Base-by-base conservation (phyloP, 2,797 vertebrate species). In the Chromis chromis region DNA sequence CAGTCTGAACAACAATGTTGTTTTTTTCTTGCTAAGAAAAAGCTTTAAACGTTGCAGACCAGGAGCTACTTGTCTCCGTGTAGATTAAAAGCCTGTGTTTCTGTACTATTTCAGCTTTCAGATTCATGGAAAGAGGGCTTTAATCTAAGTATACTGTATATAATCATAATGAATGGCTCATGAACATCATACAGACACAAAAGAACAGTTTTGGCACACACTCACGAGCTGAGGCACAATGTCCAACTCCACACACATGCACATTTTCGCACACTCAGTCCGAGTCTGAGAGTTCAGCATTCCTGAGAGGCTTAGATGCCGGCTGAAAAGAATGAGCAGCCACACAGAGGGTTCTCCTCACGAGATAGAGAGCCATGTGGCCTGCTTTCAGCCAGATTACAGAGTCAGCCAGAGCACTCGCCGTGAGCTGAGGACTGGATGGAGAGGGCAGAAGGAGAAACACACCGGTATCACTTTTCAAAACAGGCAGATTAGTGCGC, bases 311-410 rank as follows among this genome's bases (percentile, higher is more conserved):
- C 89, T 94, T 93, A 94, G 89, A 86, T 86, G 65, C 66, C 39
- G 78, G 80, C 79, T 89, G 84, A 90, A 90, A 91, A 89, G 91
- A 93, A 87, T 86, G 86, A 92, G 84, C 81, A 89, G 87, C 78
- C 76, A 81, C 88, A 91, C 85, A 90, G 85, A 88, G 90, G 82
- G 89, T 87, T 91, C 85, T 91, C 90, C 91, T 92, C 91, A 90
- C 78, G 76, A 91, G 90, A 92, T 82, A 69, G 61, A 84, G 64
- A 76, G 74, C 84, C 86, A 89, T 90, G 89, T 87, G 89, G 92
- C 84, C 82, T 65, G 78, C 80, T 85, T 87, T 88, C 85, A 85
- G 75, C 50, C 87, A 85, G 89, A 93, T 93, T 93, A 91, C 70
- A 54, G 64, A 86, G 77, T 74, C 31, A 48, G 42, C 64, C 66